phyloP scores from a whole-genome alignment of 2,797 vertebrate species.

The Gadopsis bispinosus region DNA sequence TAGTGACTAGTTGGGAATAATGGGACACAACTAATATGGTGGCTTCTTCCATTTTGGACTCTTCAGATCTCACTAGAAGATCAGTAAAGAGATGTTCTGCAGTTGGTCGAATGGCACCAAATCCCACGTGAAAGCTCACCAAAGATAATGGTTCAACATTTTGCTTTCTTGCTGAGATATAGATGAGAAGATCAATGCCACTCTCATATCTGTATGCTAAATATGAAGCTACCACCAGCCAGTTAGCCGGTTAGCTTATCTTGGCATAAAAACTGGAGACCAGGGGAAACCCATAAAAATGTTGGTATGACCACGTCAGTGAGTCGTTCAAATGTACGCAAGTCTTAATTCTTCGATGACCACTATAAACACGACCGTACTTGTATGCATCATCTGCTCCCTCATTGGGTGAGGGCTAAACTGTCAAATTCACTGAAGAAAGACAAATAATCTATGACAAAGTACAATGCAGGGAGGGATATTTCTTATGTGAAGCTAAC shows the following conservation, averaged over 20 bases:
- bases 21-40: not conserved
- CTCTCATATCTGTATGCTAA: not conserved
- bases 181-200: not conserved
- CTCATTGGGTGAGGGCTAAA: not conserved
- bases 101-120: not conserved
- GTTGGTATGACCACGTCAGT: not conserved
- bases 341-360: conserved; percentile 9
- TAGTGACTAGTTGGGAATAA: not conserved
- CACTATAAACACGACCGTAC: conserved; percentile 17
- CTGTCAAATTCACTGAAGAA: conserved; percentile 21
- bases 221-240: not conserved
- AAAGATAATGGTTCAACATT: not conserved
- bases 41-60: not conserved
- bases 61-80: not conserved
- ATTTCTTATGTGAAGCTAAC: not conserved
- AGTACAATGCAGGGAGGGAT: not conserved
- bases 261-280: not conserved
- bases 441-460: conserved; percentile 2
- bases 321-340: conserved; percentile 8
- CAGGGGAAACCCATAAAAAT: not conserved
- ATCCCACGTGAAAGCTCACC: not conserved
- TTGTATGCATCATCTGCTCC: conserved; percentile 15
- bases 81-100: not conserved
- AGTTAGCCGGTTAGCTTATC: not conserved
- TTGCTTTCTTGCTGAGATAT: not conserved